Conservation (phyloP, 2,113 vertebrate species). For the Aleadryas rufinucha region DNA sequence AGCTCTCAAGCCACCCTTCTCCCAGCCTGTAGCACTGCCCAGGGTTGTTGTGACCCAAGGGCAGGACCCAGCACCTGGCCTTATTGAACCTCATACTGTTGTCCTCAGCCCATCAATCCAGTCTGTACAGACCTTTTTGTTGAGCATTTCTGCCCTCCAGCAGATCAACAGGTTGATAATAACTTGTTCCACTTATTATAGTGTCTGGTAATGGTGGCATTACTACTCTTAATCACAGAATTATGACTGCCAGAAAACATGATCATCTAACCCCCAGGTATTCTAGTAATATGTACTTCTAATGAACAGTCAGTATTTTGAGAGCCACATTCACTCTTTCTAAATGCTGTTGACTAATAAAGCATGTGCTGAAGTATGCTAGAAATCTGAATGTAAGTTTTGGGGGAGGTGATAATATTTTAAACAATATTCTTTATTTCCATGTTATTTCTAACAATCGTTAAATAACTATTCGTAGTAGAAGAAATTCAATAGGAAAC, state of each 20-base stretch:
- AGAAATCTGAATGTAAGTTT: background rate
- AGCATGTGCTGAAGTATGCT: background rate
- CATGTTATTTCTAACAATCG: background rate
- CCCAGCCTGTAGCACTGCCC: background rate
- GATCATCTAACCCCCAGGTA: background rate
- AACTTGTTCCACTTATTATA: background rate
- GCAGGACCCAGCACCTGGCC: background rate
- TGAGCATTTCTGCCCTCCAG: background rate
- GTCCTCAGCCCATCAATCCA: background rate
- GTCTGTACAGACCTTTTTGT: background rate
- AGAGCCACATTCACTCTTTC: background rate
- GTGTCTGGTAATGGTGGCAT: background rate
- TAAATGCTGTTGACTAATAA: background rate
- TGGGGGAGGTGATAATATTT: fast-evolving
- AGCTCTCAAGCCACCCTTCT: background rate
- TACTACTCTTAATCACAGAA: background rate
- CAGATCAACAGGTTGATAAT: background rate
- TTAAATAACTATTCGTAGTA: background rate
- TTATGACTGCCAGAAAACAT: background rate
- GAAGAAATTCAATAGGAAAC: background rate
- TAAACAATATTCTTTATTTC: background rate
- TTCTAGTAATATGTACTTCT: background rate
- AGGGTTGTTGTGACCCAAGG: background rate
- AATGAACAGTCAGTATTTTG: background rate
- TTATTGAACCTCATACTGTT: fast-evolving